A percentile compares a stretch with the other conserved stretches of the same genome.
These are phyloP conservation scores for Kuschelorhynchus macadamiae DNA, from an alignment of 2,888 invertebrate genomes.

Conservation along the genomic window DNA sequence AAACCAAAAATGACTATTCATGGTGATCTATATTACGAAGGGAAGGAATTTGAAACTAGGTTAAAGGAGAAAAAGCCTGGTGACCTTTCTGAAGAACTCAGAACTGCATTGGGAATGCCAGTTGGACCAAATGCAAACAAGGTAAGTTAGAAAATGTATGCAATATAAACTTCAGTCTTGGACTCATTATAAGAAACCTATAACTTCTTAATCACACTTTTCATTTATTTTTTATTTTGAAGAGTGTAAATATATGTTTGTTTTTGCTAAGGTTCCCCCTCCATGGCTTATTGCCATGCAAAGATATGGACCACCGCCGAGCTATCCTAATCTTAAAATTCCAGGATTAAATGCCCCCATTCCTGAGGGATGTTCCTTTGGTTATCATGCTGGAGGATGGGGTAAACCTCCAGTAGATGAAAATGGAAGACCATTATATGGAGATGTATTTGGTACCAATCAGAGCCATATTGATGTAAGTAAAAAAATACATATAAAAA, in stretches of 20 bases:
- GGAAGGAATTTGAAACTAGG: conserved; percentile 98
- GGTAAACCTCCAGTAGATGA: conserved; percentile 99
- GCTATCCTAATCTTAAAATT: conserved; percentile 98
- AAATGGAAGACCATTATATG: conserved; percentile 96
- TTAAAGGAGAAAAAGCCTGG: conserved; percentile 99
- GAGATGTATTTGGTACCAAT: conserved; percentile 96
- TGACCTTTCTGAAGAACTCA: conserved; percentile 93
- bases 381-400: conserved; percentile 99
- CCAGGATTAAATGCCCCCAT: conserved; percentile 98
- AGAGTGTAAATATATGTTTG: background rate
- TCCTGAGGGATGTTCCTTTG: conserved; percentile 97
- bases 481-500: too few species aligned
- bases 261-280: conserved; percentile 74
- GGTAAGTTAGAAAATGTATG: conserved; percentile 52
- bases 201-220: too few species aligned
- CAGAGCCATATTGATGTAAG: conserved; percentile 80
- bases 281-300: conserved; percentile 99
- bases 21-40: conserved; percentile 98
- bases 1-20: conserved; percentile 99
- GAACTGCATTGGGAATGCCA: conserved; percentile 98
- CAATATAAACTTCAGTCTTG: too few species aligned
- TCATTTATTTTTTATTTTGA: conserved; percentile 1
- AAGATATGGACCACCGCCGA: conserved; percentile 98
- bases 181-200: too few species aligned
- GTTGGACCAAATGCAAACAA: conserved; percentile 94